Evolutionary conservation across 2,113 vertebrate genomes (phyloP).

Genomic region (Eupsittula cactorum): DNA sequence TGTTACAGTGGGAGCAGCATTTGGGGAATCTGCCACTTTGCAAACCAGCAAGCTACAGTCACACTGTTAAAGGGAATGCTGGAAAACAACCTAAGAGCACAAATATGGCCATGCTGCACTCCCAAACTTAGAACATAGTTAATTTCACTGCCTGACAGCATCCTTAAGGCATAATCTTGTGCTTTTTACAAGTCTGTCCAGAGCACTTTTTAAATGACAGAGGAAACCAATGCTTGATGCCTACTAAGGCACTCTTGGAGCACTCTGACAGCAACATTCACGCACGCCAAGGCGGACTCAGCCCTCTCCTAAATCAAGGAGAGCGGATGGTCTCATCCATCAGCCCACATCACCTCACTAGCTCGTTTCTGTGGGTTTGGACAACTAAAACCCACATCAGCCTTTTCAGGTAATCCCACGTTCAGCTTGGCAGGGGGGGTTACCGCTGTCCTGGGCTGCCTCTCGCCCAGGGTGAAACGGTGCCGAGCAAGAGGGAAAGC

Average conservation of each 20-base stretch:
- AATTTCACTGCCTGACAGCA: not conserved
- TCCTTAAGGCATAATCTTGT: fast-evolving
- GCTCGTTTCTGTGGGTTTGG: fast-evolving
- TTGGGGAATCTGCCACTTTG: fast-evolving
- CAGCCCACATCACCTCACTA: not conserved
- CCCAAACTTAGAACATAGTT: fast-evolving
- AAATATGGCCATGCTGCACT: fast-evolving
- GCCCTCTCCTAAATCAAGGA: fast-evolving
- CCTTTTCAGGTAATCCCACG: fast-evolving
- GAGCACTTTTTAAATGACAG: fast-evolving
- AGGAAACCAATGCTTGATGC: fast-evolving
- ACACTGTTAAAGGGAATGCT: not conserved
- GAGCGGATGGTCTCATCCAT: fast-evolving
- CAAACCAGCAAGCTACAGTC: not conserved
- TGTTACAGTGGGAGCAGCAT: fast-evolving
- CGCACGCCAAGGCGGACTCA: fast-evolving
- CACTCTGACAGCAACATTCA: fast-evolving
- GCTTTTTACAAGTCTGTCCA: fast-evolving
- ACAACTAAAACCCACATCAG: fast-evolving
- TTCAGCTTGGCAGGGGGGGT: not conserved
- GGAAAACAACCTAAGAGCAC: not conserved
- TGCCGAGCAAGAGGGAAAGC: fast-evolving
- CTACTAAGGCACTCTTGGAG: fast-evolving
- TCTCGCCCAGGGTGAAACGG: not conserved
- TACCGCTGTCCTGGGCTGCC: not conserved